Evolutionary conservation across 1,140 invertebrate species (phyloP).

Genomic region (Oryctes rhinoceros): DNA sequence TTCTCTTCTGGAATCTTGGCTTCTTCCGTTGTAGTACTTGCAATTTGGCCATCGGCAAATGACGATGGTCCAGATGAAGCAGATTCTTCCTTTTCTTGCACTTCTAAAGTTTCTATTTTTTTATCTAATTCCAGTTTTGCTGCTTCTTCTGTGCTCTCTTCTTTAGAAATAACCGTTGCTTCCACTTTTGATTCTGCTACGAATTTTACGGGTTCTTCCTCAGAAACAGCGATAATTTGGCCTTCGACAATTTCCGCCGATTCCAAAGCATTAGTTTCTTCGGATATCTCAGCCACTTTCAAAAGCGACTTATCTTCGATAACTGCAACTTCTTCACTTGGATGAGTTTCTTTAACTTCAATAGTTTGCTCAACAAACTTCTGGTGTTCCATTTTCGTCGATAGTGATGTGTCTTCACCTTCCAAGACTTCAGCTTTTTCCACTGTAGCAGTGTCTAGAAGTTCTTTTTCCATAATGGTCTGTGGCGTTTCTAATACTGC

Average conservation of each 20-base stretch:
- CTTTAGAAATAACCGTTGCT: neutral
- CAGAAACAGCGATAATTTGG: no score
- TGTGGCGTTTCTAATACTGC: no score
- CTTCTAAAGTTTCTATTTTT: neutral
- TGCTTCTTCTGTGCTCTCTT: neutral
- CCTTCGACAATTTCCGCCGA: no score
- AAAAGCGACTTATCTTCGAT: neutral
- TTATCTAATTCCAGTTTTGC: neutral
- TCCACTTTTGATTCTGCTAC: no score
- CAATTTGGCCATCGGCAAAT: neutral
- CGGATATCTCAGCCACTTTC: neutral
- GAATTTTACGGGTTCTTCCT: no score
- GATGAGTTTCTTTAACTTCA: neutral
- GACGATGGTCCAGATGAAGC: neutral
- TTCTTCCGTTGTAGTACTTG: neutral
- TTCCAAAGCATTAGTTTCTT: no score
- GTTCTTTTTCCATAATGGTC: no score
- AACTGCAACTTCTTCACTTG: neutral
- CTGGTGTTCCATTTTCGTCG: neutral
- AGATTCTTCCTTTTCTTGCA: neutral
- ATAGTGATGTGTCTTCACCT: no score
- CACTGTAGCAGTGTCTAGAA: no score
- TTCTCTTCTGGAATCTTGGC: neutral
- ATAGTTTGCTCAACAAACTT: neutral
- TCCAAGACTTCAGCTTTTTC: no score